Evolutionary conservation across 2,888 invertebrate genomes (phyloP), one percentile per base, ranked within the genome.

Genomic region (Athripsodes cinereus): DNA sequence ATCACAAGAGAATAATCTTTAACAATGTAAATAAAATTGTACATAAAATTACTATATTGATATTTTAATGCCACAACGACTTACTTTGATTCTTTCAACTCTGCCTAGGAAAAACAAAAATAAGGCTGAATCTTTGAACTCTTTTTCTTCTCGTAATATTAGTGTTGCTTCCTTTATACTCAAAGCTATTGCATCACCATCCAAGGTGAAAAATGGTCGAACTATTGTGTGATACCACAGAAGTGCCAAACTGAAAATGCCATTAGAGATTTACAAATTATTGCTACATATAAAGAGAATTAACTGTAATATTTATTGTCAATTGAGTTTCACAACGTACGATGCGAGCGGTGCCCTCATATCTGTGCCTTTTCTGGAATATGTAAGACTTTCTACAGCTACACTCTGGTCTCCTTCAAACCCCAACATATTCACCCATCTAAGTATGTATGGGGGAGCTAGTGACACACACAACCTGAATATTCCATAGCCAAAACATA

Each of bases 211-310:
- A 68, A 85, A 84, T 35, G 87, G 87, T 55, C 84, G 73, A 2
- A 86, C 81, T 44, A 86, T 83, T 16, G 86, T 85, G 66, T 86
- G 84, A 67, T 86, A 87, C 85, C 86, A 87, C 49, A 87, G 68
- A 49, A 85, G 68, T 1, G 80, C 76, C 62, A 84, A 71, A 19
- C 81, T 81, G 64, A 31, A 69, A 69, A 21, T 35, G n/a, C n/a
- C n/a, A n/a, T n/a, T n/a, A n/a, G n/a, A n/a, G n/a, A 8, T 20
- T 52, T 35, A 52, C 31, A 40, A 11, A 20, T 10, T 40, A 35
- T 40, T 13, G 2, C 10, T 11, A 20, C 5, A 40, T 1, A 6
- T 18, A 21, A 11, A 18, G 13, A 1, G 1, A 51, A 51, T 31
- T 6, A 22, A 51, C 8, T 10, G 6, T 46, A 16, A 10, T 16